Evolutionary conservation across 2,113 vertebrate genomes (phyloP).

Genomic region (Barbus barbus): DNA sequence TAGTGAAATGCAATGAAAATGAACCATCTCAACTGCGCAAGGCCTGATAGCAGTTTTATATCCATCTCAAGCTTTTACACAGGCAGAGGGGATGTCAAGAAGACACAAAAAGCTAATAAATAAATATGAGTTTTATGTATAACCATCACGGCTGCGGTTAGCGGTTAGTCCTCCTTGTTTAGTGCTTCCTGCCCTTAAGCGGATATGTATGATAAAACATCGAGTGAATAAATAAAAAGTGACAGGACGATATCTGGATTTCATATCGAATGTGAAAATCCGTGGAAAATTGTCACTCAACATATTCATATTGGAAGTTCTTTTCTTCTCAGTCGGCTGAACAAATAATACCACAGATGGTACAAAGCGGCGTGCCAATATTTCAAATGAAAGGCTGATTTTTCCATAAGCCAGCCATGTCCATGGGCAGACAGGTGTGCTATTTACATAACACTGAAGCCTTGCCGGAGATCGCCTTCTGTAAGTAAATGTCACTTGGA

Average conservation of each 20-base stretch:
- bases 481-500: slow-evolving; percentile 76
- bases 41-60: slow-evolving; percentile 3
- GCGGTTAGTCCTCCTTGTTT: not conserved
- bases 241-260: slow-evolving; percentile 27
- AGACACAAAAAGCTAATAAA: slow-evolving; percentile 34
- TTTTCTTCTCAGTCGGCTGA: slow-evolving; percentile 47
- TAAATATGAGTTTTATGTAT: slow-evolving; percentile 39
- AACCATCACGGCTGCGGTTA: not conserved
- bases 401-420: slow-evolving; percentile 62
- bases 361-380: slow-evolving; percentile 55
- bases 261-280: slow-evolving; percentile 36
- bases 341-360: slow-evolving; percentile 62
- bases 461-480: slow-evolving; percentile 59
- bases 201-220: slow-evolving; percentile 33
- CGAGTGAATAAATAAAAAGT: slow-evolving; percentile 41
- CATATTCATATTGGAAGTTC: slow-evolving; percentile 53
- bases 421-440: slow-evolving; percentile 70
- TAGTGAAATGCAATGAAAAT: not conserved
- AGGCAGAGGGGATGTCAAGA: slow-evolving; percentile 8
- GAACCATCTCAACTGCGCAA: not conserved
- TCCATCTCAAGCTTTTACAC: slow-evolving; percentile 15
- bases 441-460: slow-evolving; percentile 74
- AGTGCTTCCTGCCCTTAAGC: slow-evolving; percentile 24
- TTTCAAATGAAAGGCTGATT: slow-evolving; percentile 62
- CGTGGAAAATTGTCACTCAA: slow-evolving; percentile 35